Percentiles rank a stretch among this genome's conserved stretches.
phyloP scores from a whole-genome alignment of 1,140 invertebrate species.

The Pentalonia nigronervosa region DNA sequence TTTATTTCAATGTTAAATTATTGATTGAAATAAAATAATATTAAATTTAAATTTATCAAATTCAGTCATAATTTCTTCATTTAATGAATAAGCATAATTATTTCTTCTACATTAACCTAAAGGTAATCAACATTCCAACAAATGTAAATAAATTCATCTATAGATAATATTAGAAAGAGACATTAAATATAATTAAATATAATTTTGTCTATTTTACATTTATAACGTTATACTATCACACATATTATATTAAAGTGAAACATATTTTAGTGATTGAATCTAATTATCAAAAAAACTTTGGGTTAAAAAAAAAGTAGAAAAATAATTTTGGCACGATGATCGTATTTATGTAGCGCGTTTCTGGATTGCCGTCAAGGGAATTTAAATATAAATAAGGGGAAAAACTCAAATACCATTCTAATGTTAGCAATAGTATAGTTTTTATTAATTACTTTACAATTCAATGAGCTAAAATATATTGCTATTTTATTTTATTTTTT shows the following conservation, averaged over 20 bases:
- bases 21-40: neutral
- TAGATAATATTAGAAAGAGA: neutral
- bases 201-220: neutral
- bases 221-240: neutral
- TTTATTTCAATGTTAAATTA: neutral
- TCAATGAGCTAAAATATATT: conserved; percentile 13
- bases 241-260: neutral
- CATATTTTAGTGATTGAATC: neutral
- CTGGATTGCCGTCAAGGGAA: conserved; percentile 31
- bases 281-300: neutral
- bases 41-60: neutral
- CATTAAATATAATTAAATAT: neutral
- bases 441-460: neutral
- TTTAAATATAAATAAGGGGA: conserved; percentile 33
- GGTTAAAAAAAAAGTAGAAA: neutral
- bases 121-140: neutral
- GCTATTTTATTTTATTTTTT: conserved; percentile 36
- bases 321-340: conserved; percentile 36
- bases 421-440: neutral
- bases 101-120: neutral
- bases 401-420: neutral
- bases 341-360: neutral
- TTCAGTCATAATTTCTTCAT: neutral
- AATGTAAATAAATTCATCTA: neutral
- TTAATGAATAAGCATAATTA: neutral